Evolutionary conservation across 2,113 vertebrate genomes (phyloP).

Genomic region (Fregata magnificens): DNA sequence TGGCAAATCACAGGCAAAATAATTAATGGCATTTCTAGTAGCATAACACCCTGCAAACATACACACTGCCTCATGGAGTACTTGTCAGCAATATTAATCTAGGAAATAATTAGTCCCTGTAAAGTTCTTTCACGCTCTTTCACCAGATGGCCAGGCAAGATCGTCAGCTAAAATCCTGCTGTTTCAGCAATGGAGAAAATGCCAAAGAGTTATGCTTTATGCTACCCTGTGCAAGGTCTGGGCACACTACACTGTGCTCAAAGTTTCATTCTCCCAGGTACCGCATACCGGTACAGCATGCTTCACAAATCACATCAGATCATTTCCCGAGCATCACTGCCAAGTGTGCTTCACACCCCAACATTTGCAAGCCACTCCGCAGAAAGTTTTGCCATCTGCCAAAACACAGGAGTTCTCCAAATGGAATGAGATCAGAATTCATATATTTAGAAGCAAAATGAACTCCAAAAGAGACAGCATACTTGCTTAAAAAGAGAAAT

Average conservation of each 20-base stretch:
- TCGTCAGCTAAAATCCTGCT: slow-evolving; percentile 72
- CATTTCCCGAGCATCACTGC: background rate
- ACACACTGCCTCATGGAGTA: background rate
- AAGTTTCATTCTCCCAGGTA: background rate
- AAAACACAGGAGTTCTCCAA: background rate
- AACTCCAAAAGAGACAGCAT: background rate
- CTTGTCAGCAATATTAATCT: slow-evolving; percentile 70
- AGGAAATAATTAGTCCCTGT: slow-evolving; percentile 58
- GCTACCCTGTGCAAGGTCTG: slow-evolving; percentile 5
- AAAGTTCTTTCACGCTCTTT: slow-evolving; percentile 58
- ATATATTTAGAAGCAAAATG: slow-evolving; percentile 18
- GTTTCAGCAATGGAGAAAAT: slow-evolving; percentile 61
- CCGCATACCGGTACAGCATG: background rate
- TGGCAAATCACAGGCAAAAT: background rate
- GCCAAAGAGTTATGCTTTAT: slow-evolving; percentile 22
- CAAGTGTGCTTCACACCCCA: background rate
- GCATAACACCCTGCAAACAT: background rate
- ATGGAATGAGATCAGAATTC: background rate
- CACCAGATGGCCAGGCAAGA: slow-evolving; percentile 67
- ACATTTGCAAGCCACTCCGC: background rate
- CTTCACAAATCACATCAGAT: background rate
- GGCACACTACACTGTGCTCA: background rate
- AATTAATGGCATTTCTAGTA: slow-evolving; percentile 45
- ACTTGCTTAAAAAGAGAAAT: background rate
- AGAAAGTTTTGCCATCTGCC: slow-evolving; percentile 42